phyloP scores from a whole-genome alignment of 2,797 vertebrate genomes.

The Oreonectes daqikongensis region DNA sequence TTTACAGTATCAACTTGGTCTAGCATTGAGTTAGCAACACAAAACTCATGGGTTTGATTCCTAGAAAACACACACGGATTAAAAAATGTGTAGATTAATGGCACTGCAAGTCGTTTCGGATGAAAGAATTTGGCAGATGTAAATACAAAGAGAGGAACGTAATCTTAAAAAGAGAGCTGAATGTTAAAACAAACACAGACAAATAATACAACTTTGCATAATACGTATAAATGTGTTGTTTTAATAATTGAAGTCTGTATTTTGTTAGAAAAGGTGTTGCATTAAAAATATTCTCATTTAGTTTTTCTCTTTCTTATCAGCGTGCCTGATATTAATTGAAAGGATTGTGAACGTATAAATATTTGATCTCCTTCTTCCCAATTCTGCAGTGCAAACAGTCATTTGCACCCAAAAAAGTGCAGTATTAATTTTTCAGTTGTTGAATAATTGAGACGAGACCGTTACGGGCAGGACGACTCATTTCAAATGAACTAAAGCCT shows the following conservation, averaged over 20 bases:
- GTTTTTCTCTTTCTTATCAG: conserved; percentile 63
- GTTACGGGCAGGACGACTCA: conserved; percentile 74
- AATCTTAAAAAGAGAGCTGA: no score
- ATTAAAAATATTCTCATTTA: conserved; percentile 65
- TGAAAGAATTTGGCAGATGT: no score
- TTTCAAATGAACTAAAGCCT: conserved; percentile 61
- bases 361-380: conserved; percentile 69
- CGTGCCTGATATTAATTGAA: conserved; percentile 74
- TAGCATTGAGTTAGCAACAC: no score
- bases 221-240: conserved; percentile 60
- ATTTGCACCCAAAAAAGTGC: conserved; percentile 68
- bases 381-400: conserved; percentile 66
- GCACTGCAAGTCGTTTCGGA: no score
- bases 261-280: conserved; percentile 66
- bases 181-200: conserved; percentile 10
- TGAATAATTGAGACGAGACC: conserved; percentile 77
- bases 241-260: conserved; percentile 71
- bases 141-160: no score
- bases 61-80: no score
- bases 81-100: no score
- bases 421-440: conserved; percentile 71
- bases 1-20: no score
- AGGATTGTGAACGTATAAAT: conserved; percentile 68
- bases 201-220: conserved; percentile 17
- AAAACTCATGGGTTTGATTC: no score